Conservation (phyloP, 2,888 invertebrate species). For the Griposia aprilina region DNA sequence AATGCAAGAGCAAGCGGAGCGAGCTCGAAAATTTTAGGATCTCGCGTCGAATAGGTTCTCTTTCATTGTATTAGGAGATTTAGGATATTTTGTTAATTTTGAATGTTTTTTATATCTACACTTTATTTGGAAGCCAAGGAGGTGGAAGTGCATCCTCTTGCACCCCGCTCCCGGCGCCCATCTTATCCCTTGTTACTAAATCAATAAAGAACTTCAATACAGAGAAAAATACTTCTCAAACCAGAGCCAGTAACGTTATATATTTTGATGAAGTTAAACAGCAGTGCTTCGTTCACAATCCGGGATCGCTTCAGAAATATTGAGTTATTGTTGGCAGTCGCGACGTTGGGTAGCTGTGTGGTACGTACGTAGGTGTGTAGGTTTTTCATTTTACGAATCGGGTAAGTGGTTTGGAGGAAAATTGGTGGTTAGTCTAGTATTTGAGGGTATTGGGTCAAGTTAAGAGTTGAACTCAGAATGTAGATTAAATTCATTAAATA, state of each 20-base stretch:
- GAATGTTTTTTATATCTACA: no score
- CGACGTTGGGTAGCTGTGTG: background rate
- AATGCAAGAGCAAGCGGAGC: no score
- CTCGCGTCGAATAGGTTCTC: no score
- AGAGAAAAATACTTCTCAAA: conserved; percentile 43
- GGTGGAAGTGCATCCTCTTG: no score
- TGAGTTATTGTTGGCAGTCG: conserved; percentile 67
- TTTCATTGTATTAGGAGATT: no score
- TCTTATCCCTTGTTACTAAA: conserved; percentile 26
- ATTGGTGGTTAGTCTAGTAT: background rate
- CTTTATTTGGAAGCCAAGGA: no score
- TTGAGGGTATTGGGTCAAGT: background rate
- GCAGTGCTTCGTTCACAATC: conserved; percentile 59
- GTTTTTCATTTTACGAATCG: conserved; percentile 24
- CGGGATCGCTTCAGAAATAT: conserved; percentile 67
- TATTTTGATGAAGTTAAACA: conserved; percentile 67
- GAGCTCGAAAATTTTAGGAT: no score
- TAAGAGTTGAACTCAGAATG: background rate
- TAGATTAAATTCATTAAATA: background rate
- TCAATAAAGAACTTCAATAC: conserved; percentile 46
- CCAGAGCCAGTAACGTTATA: conserved; percentile 30
- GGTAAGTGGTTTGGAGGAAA: background rate
- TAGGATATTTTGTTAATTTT: no score
- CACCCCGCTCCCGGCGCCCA: no score
- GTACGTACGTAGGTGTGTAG: background rate